A percentile compares a stretch with the other conserved stretches of the same genome.
phyloP scores from a whole-genome alignment of 2,888 invertebrate species.

The Oxytorus armatus region DNA sequence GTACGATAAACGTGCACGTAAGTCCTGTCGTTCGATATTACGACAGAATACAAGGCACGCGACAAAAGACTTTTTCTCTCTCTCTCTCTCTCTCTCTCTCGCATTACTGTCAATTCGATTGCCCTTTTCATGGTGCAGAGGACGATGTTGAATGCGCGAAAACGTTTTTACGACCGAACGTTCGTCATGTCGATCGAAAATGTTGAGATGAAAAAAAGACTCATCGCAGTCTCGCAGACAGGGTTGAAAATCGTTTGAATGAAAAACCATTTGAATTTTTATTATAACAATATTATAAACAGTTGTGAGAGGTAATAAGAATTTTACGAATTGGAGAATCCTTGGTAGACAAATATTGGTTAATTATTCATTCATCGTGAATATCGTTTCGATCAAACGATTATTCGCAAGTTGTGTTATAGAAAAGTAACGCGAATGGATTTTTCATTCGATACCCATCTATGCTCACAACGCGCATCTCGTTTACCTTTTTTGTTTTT shows the following conservation, averaged over 20 bases:
- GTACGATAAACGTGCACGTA: too few species aligned
- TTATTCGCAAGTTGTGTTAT: conserved; percentile 26
- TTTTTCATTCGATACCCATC: conserved; percentile 45
- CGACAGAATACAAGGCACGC: too few species aligned
- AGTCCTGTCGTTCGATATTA: too few species aligned
- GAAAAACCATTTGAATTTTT: conserved; percentile 17
- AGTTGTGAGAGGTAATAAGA: conserved; percentile 14
- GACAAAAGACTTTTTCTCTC: too few species aligned
- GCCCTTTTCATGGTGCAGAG: too few species aligned
- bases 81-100: too few species aligned
- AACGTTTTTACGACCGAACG: too few species aligned
- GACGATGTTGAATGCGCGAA: too few species aligned
- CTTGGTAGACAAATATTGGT: background rate
- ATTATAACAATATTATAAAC: conserved; percentile 6
- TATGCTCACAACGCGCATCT: conserved; percentile 9
- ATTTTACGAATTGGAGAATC: conserved; percentile 11
- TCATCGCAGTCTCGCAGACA: background rate
- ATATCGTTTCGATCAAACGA: conserved; percentile 3
- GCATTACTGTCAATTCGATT: too few species aligned
- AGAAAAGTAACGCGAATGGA: conserved; percentile 29
- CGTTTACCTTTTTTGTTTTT: conserved; percentile 12
- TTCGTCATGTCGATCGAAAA: conserved; percentile 58
- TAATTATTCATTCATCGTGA: conserved; percentile 1
- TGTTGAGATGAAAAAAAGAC: conserved; percentile 5
- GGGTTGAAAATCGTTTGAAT: conserved; percentile 3